These are phyloP conservation scores for Scaptomyza tumidula DNA, from an alignment of 2,888 invertebrate species.

Conservation along the genomic window DNA sequence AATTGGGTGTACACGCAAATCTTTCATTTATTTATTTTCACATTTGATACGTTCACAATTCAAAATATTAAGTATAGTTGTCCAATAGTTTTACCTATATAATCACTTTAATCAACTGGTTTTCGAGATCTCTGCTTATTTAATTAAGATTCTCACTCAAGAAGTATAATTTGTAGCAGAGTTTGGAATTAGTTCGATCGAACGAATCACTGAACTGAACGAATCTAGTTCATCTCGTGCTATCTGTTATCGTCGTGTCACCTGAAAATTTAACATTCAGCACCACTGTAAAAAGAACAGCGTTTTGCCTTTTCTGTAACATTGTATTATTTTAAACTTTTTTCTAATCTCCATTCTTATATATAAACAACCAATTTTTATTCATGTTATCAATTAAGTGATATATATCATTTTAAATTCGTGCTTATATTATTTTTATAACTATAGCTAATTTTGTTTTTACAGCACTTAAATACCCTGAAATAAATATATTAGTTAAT, in stretches of 20 bases:
- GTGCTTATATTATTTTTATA: not conserved
- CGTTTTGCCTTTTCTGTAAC: not conserved
- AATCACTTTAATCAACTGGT: slow-evolving; percentile 20
- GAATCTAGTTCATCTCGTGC: slow-evolving; percentile 18
- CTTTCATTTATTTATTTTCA: not conserved
- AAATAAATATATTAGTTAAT: not conserved
- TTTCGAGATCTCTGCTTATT: slow-evolving; percentile 29
- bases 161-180: slow-evolving; percentile 11
- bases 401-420: slow-evolving; percentile 6
- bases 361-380: not conserved
- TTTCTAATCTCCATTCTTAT: no score
- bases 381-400: no score
- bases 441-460: no score
- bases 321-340: not conserved
- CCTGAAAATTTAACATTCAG: slow-evolving; percentile 24
- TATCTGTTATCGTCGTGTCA: slow-evolving; percentile 5
- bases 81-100: slow-evolving; percentile 41
- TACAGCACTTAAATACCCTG: no score
- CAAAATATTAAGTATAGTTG: not conserved
- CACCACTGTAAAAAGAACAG: not conserved
- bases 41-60: not conserved
- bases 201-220: slow-evolving; percentile 15
- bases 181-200: slow-evolving; percentile 24
- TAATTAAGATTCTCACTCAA: slow-evolving; percentile 43
- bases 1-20: slow-evolving; percentile 52